Base-by-base conservation (phyloP, 2,888 invertebrate species). In the Rotaria socialis region DNA sequence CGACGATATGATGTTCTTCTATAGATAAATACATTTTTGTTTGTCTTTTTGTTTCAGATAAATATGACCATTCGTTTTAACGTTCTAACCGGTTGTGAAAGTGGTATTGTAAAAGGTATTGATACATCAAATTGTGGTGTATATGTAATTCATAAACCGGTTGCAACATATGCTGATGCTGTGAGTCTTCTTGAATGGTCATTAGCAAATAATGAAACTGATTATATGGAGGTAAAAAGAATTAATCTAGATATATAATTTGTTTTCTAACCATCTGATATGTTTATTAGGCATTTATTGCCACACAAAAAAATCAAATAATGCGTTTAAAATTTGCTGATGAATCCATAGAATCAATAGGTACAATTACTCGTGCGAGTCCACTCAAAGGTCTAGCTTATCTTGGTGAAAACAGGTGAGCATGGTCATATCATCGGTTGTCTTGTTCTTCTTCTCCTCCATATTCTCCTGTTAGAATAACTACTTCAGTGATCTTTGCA, bases 101-200 rank as follows among this genome's bases (percentile, higher is more conserved):
- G 47, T 80, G 43, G 80, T 22, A 47, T 80, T 80, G 24, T 80
- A 14, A 80, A 80, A 80, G 80, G 80, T 43, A 80, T 80, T 43
- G 80, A 80, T 80, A 80, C 80, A 4, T n/a, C 8, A 24, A 80
- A 80, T 14, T 47, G 47, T 5, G 80, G 43, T 11, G 24, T 80
- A 6, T 80, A 80, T 80, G 47, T 47, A 11, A 47, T 80, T n/a
- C 47, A 80, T 80, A 80, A 80, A 80, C 80, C 80, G 47, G n/a
- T 47, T 22, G 80, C 43, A 47, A 80, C 80, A 5, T 80, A 80
- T 80, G 80, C 47, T n/a, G 80, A 80, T 80, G 80, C 43, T 47
- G n/a, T 80, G 0, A n/a, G 47, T 11, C 7, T 47, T 80, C 22
- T 80, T 10, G 43, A 43, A 47, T 80, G 80, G 80, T 80, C 80